Conservation (phyloP, 2,888 invertebrate genomes). For the Drosophila eohydei region DNA sequence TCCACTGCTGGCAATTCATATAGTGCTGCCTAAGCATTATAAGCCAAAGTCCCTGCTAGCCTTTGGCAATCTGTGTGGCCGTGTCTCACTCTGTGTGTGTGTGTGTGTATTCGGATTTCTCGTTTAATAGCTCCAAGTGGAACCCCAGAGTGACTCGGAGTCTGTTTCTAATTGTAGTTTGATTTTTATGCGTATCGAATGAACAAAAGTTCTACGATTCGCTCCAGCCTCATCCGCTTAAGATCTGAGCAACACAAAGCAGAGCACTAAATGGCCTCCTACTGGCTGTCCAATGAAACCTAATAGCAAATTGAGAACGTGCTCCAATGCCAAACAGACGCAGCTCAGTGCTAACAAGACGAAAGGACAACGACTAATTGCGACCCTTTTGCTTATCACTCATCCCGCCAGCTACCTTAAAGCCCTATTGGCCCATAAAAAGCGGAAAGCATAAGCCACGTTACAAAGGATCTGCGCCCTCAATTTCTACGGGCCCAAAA, state of each 20-base stretch:
- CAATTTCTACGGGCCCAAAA: background rate
- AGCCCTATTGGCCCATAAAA: constrained; percentile 16
- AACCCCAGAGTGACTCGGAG: constrained; percentile 30
- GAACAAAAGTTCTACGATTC: constrained; percentile 41
- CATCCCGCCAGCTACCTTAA: constrained; percentile 26
- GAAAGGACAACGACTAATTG: constrained; percentile 66
- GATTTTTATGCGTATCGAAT: constrained; percentile 78
- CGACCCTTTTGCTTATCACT: constrained; percentile 65
- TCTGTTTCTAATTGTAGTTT: constrained; percentile 77
- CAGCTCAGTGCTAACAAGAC: constrained; percentile 43
- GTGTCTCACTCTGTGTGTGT: constrained; percentile 15
- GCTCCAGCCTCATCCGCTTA: background rate
- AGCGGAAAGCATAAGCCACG: constrained; percentile 17
- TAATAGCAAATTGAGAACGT: constrained; percentile 65
- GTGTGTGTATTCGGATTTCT: constrained; percentile 36
- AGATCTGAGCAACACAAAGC: constrained; percentile 15
- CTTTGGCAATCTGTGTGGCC: too few relatives aligned
- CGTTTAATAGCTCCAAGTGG: constrained; percentile 56
- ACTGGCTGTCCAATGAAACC: constrained; percentile 52
- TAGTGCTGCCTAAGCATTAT: constrained; percentile 65
- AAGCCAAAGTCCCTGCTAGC: constrained; percentile 23
- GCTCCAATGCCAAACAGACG: constrained; percentile 61
- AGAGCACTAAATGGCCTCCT: constrained; percentile 16
- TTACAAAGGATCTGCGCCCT: constrained; percentile 17
- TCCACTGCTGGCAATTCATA: constrained; percentile 18